These are phyloP conservation scores for Heliothis virescens DNA, from an alignment of 1,140 invertebrate genomes.

Conservation along the genomic window DNA sequence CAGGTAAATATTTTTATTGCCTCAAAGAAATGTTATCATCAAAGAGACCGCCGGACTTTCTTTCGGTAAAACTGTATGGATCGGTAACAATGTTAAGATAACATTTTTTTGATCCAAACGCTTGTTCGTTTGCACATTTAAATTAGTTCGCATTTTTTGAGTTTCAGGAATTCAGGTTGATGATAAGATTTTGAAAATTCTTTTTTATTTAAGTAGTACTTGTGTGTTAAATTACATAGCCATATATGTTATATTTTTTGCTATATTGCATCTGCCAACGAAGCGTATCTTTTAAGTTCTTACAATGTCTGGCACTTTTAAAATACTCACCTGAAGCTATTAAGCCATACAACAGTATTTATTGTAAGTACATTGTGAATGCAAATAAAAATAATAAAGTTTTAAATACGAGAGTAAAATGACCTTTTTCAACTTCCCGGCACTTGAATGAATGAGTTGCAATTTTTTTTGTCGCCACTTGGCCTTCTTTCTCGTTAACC, in stretches of 20 bases:
- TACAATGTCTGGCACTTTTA: too few relatives aligned
- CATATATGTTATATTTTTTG: too few relatives aligned
- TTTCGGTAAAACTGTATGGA: slow-evolving; percentile 46
- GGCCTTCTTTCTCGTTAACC: background rate
- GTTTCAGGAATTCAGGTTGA: background rate
- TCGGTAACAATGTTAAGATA: slow-evolving; percentile 33
- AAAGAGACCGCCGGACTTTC: slow-evolving; percentile 60
- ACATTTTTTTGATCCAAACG: slow-evolving; percentile 22
- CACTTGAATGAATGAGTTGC: slow-evolving; percentile 7
- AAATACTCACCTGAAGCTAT: too few relatives aligned
- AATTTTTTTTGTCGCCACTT: slow-evolving; percentile 24
- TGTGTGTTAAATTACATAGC: too few relatives aligned
- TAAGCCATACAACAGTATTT: too few relatives aligned
- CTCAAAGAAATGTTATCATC: slow-evolving; percentile 51
- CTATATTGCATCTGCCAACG: too few relatives aligned
- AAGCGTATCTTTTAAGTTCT: too few relatives aligned
- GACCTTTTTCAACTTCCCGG: slow-evolving; percentile 6
- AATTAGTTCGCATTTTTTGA: slow-evolving; percentile 4
- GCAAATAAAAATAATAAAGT: background rate
- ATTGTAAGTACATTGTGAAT: background rate
- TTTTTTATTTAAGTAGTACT: too few relatives aligned
- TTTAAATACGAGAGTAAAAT: background rate
- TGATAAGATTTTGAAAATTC: too few relatives aligned
- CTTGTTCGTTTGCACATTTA: background rate
- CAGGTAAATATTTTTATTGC: slow-evolving; percentile 58